These are phyloP conservation scores for Elgaria multicarinata DNA, from an alignment of 2,113 vertebrate species.

Conservation along the genomic window DNA sequence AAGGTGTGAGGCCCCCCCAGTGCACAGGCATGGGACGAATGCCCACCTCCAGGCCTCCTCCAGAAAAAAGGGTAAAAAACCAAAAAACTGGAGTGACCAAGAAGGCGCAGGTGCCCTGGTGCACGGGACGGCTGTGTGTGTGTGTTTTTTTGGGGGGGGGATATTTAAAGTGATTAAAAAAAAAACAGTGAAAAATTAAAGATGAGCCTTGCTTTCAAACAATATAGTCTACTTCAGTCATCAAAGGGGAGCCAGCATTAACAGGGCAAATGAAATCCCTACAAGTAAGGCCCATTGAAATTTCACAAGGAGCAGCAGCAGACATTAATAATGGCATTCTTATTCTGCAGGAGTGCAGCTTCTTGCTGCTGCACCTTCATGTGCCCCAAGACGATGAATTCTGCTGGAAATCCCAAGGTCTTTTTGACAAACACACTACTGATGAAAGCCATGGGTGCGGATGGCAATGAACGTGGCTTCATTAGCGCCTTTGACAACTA, in stretches of 20 bases:
- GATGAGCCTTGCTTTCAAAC: background rate
- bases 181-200: constrained; percentile 11
- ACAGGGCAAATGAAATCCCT: constrained; percentile 11
- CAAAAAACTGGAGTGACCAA: too few species aligned
- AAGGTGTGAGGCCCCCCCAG: too few species aligned
- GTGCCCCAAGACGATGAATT: constrained; percentile 18
- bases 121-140: too few species aligned
- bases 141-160: too few species aligned
- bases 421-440: constrained; percentile 28
- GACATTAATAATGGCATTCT: constrained; percentile 20
- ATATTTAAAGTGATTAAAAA: background rate
- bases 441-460: background rate
- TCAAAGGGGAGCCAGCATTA: constrained; percentile 24
- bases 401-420: background rate
- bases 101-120: too few species aligned
- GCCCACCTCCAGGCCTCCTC: too few species aligned
- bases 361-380: background rate
- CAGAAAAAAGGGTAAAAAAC: too few species aligned
- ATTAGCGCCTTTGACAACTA: constrained; percentile 12
- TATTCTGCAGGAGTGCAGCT: constrained; percentile 23
- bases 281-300: constrained; percentile 7
- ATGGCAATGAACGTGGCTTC: constrained; percentile 37
- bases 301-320: background rate
- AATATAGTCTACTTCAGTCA: background rate
- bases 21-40: too few species aligned